phyloP scores from a whole-genome alignment of 2,113 vertebrate species.

The Colossoma macropomum region DNA sequence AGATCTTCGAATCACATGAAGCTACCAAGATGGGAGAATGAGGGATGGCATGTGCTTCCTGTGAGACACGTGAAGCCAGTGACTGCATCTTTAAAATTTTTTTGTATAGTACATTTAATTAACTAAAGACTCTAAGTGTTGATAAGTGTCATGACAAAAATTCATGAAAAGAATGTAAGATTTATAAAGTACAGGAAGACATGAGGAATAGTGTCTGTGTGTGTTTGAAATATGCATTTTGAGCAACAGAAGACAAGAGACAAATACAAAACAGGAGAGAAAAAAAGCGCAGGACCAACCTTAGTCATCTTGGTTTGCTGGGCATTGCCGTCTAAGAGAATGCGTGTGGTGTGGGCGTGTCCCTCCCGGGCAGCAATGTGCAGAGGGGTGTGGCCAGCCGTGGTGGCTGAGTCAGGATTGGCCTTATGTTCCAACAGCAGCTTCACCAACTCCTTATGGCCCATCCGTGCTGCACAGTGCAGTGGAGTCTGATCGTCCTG shows the following conservation, averaged over 20 bases:
- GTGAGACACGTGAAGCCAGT: too few relatives aligned
- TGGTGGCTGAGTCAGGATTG: conserved; percentile 89
- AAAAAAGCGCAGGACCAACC: conserved; percentile 68
- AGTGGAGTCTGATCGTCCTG: conserved; percentile 97
- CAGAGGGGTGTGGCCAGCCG: conserved; percentile 90
- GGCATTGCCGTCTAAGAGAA: conserved; percentile 88
- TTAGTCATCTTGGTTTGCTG: conserved; percentile 95
- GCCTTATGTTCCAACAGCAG: conserved; percentile 88
- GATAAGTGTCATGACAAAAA: background rate
- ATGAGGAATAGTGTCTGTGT: too few relatives aligned
- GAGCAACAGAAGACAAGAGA: background rate
- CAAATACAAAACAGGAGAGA: too few relatives aligned
- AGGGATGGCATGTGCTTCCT: too few relatives aligned
- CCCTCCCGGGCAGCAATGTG: conserved; percentile 91
- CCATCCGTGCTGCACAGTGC: conserved; percentile 94
- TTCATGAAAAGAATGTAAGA: background rate
- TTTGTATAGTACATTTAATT: too few relatives aligned
- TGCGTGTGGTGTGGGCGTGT: conserved; percentile 84
- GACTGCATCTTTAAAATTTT: too few relatives aligned
- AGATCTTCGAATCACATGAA: too few relatives aligned
- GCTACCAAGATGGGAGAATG: too few relatives aligned
- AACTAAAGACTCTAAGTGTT: too few relatives aligned
- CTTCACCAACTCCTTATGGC: conserved; percentile 89
- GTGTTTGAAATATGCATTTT: too few relatives aligned
- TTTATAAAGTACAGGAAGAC: background rate